Conservation (phyloP, 2,888 invertebrate species). For the Andrena bucephala region DNA sequence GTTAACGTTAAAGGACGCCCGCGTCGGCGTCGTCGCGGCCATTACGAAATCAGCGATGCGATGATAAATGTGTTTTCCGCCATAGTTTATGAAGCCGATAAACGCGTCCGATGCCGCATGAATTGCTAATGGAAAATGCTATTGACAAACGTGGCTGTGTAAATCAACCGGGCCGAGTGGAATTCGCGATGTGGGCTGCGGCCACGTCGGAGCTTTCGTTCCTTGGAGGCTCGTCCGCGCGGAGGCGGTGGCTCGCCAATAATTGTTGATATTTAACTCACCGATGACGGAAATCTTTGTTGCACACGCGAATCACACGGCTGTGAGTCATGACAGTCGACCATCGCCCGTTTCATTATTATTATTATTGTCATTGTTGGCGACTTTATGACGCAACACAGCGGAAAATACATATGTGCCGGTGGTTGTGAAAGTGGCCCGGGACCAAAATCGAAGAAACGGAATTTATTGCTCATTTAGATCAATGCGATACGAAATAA, state of each 20-base stretch:
- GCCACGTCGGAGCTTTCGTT: constrained; percentile 43
- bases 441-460: too few relatives aligned
- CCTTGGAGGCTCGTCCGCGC: constrained; percentile 41
- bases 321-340: constrained; percentile 16
- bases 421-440: too few relatives aligned
- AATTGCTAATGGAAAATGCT: constrained; percentile 77
- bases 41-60: constrained; percentile 75
- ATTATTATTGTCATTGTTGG: too few relatives aligned
- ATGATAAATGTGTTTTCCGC: constrained; percentile 74
- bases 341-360: not conserved
- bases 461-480: too few relatives aligned
- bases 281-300: constrained; percentile 23
- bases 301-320: constrained; percentile 36
- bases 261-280: constrained; percentile 49
- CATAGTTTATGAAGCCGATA: constrained; percentile 77
- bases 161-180: constrained; percentile 61
- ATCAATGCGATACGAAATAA: too few relatives aligned
- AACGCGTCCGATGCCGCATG: constrained; percentile 76
- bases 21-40: constrained; percentile 54
- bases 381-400: too few relatives aligned
- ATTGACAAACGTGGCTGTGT: constrained; percentile 67
- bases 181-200: constrained; percentile 61
- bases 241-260: constrained; percentile 47
- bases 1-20: constrained; percentile 38
- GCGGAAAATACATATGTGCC: too few relatives aligned